These are phyloP conservation scores for Drosophila nr. perissopoda DNA, from an alignment of 2,888 invertebrate species.

Conservation along the genomic window DNA sequence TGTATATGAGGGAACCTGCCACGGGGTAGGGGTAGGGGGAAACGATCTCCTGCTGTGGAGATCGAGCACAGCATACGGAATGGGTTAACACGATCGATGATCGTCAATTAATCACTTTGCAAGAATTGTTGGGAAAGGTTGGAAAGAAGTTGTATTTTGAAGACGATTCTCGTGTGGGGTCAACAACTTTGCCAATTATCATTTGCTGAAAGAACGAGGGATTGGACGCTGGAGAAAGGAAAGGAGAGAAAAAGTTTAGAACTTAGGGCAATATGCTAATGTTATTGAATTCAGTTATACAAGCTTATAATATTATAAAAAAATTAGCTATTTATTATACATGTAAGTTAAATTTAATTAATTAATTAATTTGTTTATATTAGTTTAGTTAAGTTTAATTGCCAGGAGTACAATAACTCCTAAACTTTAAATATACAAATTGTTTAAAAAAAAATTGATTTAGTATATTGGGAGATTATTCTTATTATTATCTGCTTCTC, in stretches of 20 bases:
- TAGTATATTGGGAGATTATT: neutral
- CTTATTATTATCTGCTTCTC: too few species aligned
- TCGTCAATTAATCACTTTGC: constrained; percentile 55
- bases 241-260: neutral
- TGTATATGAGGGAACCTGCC: constrained; percentile 30
- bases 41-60: constrained; percentile 43
- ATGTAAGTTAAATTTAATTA: too few species aligned
- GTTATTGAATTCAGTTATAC: neutral
- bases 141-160: constrained; percentile 3
- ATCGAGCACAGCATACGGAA: neutral
- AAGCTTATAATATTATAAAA: neutral
- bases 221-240: neutral
- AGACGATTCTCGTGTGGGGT: constrained; percentile 10
- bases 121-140: constrained; percentile 50
- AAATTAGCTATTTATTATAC: neutral
- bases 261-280: neutral
- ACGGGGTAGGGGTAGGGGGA: neutral
- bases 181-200: constrained; percentile 27
- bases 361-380: too few species aligned
- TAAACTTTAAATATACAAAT: neutral
- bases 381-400: too few species aligned
- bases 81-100: constrained; percentile 21
- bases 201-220: neutral
- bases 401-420: too few species aligned
- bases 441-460: neutral